Evolutionary conservation across 2,888 invertebrate species (phyloP).

Genomic region (Apodemia hepburni): DNA sequence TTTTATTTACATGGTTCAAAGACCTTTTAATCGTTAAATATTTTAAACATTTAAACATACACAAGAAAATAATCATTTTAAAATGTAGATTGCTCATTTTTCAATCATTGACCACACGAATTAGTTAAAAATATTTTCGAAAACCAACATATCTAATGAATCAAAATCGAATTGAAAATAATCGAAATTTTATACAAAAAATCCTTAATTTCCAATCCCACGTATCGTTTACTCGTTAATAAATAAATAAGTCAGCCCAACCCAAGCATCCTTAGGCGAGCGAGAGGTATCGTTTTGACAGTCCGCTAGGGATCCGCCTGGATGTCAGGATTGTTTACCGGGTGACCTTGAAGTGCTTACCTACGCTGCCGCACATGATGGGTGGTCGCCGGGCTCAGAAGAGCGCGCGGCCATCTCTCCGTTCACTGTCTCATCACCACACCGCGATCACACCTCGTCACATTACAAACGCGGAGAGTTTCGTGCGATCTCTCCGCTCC

Average conservation of each 20-base stretch:
- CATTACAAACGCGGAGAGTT: constrained; percentile 38
- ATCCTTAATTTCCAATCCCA: background rate
- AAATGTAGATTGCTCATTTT: background rate
- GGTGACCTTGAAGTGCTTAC: constrained; percentile 67
- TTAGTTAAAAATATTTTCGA: background rate
- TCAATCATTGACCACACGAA: too few relatives aligned
- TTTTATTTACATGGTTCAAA: too few relatives aligned
- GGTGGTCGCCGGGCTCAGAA: constrained; percentile 58
- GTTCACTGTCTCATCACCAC: constrained; percentile 60
- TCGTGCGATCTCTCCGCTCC: constrained; percentile 48
- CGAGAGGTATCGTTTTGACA: constrained; percentile 21
- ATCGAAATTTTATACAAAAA: background rate
- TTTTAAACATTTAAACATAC: too few relatives aligned
- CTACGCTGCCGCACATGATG: constrained; percentile 68
- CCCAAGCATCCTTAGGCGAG: constrained; percentile 9
- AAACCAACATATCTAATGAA: background rate
- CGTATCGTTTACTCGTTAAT: background rate
- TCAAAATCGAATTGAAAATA: background rate
- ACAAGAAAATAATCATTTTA: background rate
- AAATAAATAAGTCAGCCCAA: constrained; percentile 12
- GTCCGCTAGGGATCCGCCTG: constrained; percentile 17
- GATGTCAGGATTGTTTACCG: constrained; percentile 30
- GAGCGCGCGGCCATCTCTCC: constrained; percentile 68
- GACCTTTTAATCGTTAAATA: too few relatives aligned
- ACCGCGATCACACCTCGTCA: constrained; percentile 46